Base-by-base conservation (phyloP, 2,888 invertebrate species). In the Plagodis dolabraria region DNA sequence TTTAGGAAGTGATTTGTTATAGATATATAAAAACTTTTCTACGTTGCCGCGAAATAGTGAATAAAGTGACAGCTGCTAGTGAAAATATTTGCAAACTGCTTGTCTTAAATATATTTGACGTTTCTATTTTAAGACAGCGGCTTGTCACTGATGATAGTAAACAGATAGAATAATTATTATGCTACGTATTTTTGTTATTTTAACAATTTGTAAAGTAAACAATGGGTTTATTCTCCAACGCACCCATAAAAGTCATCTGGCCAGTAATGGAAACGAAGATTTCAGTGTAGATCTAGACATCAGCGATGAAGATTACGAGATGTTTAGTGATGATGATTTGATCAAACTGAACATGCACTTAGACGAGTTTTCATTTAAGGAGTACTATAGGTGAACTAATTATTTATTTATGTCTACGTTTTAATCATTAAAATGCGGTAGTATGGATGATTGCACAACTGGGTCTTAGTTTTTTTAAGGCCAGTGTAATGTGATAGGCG, bases 261-360 rank as follows among this genome's bases (percentile, higher is more conserved):
- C 33, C 40, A 36, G 43, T 12, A 12, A 45, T 10, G 51, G 10
- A 44, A 74, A 68, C 57, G 70, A 64, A 6, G 76, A 78, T 57
- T 81, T 79, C 52, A 78, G 72, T 53, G 75, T 85, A 22, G 76
- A 84, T 48, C 71, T 81, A 49, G 53, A 65, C 0, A 61, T 85
- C 12, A 59, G 62, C 9, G 75, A 80, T 0, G 72, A 77, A 0
- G 83, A 86, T 60, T 82, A 80, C 57, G 80, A 82, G 53, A 75
- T 79, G 74, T 69, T 80, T 8, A 52, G 64, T 44, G 60, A 57
- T 54, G 54, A 71, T 2, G 58, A 73, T 34, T 38, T 69, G n/a
- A 65, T 64, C 35, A 53, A 68, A 4, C 67, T 67, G 35, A 60
- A 45, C 5, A 43, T 47, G 35, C 33, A 9, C 36, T 44, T 38